These are phyloP conservation scores for Patiria miniata DNA, from an alignment of 35 echinoderm and acorn worm genomes.

Conservation along the genomic window DNA sequence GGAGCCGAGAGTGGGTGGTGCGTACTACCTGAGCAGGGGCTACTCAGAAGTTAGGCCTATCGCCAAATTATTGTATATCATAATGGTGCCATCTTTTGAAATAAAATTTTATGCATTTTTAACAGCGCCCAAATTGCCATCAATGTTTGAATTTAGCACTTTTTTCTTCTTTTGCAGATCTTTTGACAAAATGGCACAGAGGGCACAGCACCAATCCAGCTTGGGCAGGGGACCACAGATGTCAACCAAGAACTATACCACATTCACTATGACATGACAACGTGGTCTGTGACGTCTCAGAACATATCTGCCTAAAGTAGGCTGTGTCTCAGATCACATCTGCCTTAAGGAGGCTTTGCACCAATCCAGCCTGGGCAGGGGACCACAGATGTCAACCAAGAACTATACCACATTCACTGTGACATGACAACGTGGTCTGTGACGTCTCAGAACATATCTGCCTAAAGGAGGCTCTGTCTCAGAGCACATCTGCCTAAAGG, in stretches of 20 bases:
- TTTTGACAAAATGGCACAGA: conserved; percentile 48
- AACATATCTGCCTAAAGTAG: no score
- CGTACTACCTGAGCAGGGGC: no score
- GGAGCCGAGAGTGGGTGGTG: no score
- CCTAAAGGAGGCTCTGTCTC: no score
- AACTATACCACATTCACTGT: conserved; percentile 45
- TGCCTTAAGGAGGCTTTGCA: background rate
- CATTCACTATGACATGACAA: conserved; percentile 26
- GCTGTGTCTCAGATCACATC: no score
- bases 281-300: background rate
- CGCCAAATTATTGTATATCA: no score
- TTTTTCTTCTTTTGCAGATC: background rate
- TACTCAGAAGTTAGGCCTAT: no score
- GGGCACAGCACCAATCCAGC: conserved; percentile 23
- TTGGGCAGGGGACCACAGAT: conserved; percentile 42
- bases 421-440: background rate
- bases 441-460: background rate
- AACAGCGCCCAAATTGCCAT: no score
- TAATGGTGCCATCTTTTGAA: no score
- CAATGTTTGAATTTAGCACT: background rate
- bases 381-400: conserved; percentile 50
- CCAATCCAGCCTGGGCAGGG: conserved; percentile 30
- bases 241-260: conserved; percentile 51
- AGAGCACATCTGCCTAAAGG: no score
- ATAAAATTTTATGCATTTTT: no score